phyloP scores from a whole-genome alignment of 2,888 invertebrate genomes.

The Panopea generosa region DNA sequence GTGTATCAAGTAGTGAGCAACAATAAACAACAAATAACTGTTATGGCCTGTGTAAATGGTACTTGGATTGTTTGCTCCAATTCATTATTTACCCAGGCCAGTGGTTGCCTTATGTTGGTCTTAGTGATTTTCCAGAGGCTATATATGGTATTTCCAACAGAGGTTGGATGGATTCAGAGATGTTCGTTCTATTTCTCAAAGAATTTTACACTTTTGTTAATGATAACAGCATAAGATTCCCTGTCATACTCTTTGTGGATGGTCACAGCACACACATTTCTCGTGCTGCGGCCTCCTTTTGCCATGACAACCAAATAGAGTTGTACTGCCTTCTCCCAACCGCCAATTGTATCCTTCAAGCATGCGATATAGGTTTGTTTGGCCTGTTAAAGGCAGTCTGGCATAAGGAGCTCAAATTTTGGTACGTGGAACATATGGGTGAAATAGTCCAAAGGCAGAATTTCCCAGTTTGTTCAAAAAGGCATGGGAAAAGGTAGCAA shows the following conservation, averaged over 20 bases:
- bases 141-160: conserved; percentile 7
- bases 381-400: neutral
- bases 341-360: neutral
- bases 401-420: neutral
- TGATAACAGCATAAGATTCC: neutral
- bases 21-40: conserved; percentile 44
- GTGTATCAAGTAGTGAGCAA: conserved; percentile 16
- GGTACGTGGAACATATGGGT: neutral
- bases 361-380: neutral
- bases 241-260: neutral
- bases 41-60: conserved; percentile 39
- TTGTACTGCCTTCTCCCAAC: neutral
- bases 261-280: neutral
- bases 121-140: conserved; percentile 27
- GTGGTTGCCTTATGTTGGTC: conserved; percentile 21
- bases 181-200: conserved; percentile 18
- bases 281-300: neutral
- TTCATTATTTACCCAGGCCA: conserved; percentile 41
- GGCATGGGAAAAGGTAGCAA: neutral
- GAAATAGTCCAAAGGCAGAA: neutral
- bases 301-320: neutral
- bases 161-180: conserved; percentile 42
- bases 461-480: neutral
- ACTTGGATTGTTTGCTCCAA: conserved; percentile 29
- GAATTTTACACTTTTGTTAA: neutral